Evolutionary conservation across 2,113 vertebrate species (phyloP).

Genomic region (Elephantulus edwardii): DNA sequence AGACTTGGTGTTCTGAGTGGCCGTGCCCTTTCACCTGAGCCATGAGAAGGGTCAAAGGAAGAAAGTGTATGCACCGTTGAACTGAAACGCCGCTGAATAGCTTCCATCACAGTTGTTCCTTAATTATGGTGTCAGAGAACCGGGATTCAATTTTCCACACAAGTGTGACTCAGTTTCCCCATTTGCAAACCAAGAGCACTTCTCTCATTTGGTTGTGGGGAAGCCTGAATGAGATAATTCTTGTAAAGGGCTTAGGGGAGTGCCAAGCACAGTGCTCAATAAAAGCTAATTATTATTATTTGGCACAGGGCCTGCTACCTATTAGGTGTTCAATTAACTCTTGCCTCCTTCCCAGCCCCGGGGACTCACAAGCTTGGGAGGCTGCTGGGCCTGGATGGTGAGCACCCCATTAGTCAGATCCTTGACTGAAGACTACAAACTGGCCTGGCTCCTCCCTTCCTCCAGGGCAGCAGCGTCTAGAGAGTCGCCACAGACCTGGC

Average conservation of each 20-base stretch:
- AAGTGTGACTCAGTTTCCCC: conserved; percentile 40
- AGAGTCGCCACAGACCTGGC: neutral
- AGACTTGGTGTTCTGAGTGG: neutral
- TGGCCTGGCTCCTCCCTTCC: neutral
- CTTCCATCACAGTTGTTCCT: neutral
- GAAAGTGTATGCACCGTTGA: neutral
- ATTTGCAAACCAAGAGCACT: neutral
- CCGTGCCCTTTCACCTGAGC: neutral
- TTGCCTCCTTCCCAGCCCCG: conserved; percentile 52
- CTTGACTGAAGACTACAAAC: neutral
- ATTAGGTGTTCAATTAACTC: conserved; percentile 58
- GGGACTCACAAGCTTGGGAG: conserved; percentile 5
- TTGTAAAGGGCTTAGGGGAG: neutral
- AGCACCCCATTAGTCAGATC: conserved; percentile 67
- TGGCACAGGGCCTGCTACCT: conserved; percentile 23
- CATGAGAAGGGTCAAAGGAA: neutral
- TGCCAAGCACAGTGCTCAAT: neutral
- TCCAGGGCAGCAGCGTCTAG: conserved; percentile 10
- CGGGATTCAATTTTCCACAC: neutral
- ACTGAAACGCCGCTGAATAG: neutral
- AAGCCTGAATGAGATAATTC: neutral
- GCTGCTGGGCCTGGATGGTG: conserved; percentile 39
- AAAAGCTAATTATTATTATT: conserved; percentile 64
- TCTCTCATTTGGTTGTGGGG: neutral
- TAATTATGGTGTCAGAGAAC: neutral